Conservation (phyloP, 2,113 vertebrate species). For the Serilophus lunatus region DNA sequence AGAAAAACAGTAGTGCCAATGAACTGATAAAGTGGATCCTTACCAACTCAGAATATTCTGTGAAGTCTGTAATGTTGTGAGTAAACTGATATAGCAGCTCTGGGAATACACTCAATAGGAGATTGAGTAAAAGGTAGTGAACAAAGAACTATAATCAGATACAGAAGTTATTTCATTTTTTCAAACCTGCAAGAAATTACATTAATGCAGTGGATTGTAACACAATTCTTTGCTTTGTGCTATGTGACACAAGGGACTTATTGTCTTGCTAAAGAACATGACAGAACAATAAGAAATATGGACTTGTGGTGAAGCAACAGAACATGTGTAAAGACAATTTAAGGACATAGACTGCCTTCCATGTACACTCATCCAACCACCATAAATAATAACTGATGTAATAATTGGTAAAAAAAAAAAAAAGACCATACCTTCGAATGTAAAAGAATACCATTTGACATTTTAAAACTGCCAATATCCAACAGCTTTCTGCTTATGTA, state of each 20-base stretch:
- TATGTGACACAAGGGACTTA: conserved; percentile 50
- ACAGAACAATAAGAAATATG: conserved; percentile 40
- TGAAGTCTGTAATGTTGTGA: not conserved
- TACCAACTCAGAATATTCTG: no score
- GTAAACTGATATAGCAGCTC: conserved; percentile 1
- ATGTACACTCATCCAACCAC: accelerated
- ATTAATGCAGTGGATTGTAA: not conserved
- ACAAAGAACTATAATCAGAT: conserved; percentile 39
- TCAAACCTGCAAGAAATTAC: conserved; percentile 25
- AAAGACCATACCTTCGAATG: not conserved
- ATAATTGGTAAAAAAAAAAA: not conserved
- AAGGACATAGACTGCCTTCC: not conserved
- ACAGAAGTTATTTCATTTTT: not conserved
- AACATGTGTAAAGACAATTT: not conserved
- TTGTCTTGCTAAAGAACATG: conserved; percentile 41
- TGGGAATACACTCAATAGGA: not conserved
- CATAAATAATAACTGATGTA: not conserved
- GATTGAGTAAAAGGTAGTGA: not conserved
- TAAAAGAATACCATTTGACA: not conserved
- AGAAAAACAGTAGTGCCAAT: not conserved
- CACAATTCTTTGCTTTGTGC: conserved; percentile 30
- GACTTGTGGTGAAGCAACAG: conserved; percentile 6
- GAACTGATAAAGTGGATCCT: not conserved
- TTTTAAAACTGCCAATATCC: not conserved
- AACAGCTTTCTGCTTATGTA: not conserved